phyloP scores from a whole-genome alignment of 2,888 invertebrate species.

The Toxonevra muliebris region DNA sequence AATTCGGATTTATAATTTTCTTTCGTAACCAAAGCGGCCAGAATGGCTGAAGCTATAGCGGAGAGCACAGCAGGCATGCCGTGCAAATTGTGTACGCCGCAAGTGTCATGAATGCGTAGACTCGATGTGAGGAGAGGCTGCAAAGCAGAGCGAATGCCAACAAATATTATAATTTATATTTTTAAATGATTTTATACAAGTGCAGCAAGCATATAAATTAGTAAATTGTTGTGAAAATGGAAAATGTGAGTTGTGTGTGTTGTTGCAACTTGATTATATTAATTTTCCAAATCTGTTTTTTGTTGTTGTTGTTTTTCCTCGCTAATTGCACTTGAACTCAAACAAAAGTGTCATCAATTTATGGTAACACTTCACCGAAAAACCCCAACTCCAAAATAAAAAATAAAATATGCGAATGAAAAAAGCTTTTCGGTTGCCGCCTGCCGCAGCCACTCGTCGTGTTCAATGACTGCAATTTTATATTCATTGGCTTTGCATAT shows the following conservation, averaged over 20 bases:
- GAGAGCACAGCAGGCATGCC: slow-evolving; percentile 93
- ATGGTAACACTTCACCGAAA: neutral
- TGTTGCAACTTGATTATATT: too few species aligned
- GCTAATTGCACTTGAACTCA: neutral
- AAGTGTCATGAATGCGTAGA: slow-evolving; percentile 67
- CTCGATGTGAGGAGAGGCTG: slow-evolving; percentile 60
- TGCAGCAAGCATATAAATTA: too few species aligned
- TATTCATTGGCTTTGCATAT: too few species aligned
- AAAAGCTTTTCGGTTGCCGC: too few species aligned
- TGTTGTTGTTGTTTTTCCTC: neutral
- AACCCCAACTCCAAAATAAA: neutral
- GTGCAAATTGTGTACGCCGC: slow-evolving; percentile 96
- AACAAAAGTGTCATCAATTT: slow-evolving; percentile 4
- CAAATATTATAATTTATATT: too few species aligned
- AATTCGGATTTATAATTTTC: slow-evolving; percentile 72
- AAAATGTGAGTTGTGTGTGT: too few species aligned
- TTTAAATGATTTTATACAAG: too few species aligned
- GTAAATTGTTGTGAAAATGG: too few species aligned
- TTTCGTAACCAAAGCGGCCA: slow-evolving; percentile 76
- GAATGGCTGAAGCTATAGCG: slow-evolving; percentile 79
- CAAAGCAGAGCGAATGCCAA: slow-evolving; percentile 21
- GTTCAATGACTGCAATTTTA: neutral
- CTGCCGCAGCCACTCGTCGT: neutral
- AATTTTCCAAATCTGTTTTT: neutral
- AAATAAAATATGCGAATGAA: neutral